Evolutionary conservation across 2,888 invertebrate genomes (phyloP), one percentile per base, ranked within the genome.

Genomic region (Tethea ocularis): DNA sequence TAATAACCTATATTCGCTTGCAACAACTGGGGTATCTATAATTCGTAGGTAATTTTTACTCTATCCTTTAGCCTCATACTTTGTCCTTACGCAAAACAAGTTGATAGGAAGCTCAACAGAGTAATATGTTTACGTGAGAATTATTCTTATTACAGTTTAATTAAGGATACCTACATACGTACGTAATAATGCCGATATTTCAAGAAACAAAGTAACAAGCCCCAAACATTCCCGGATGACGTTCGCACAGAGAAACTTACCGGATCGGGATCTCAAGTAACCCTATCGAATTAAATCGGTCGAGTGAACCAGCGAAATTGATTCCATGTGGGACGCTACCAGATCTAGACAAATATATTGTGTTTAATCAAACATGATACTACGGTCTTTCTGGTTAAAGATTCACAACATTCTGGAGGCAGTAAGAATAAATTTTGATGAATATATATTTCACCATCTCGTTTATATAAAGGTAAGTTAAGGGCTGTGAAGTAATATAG

Each of bases 261-360:
- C 56, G 62, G 56, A 53, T 57, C 51, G 56, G 58, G 57, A 56
- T 52, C 57, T 62, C 64, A 61, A 62, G 67, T 71, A 71, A 68
- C 67, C 67, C 67, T 73, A 74, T 74, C 71, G 65, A 67, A 66
- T 75, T 69, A 68, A 65, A 68, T 66, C 64, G 73, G 61, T 68
- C 64, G 67, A 74, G 67, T 67, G 72, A 67, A 61, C 71, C 63
- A 63, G 66, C 68, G 65, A 71, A 72, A 74, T 74, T 74, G 74
- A 74, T 72, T 69, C 68, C 71, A 66, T 64, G 56, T 61, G 74
- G 71, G 72, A 74, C 63, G 62, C 58, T 57, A 60, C 58, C 57
- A 67, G 59, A 74, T 65, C 65, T 62, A 59, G 72, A 53, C 61
- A 64, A 62, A 66, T 74, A 68, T 74, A 72, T 72, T 72, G 72